These are phyloP conservation scores for Neoscelio sp. DNA, from an alignment of 2,888 invertebrate genomes.

Conservation along the genomic window DNA sequence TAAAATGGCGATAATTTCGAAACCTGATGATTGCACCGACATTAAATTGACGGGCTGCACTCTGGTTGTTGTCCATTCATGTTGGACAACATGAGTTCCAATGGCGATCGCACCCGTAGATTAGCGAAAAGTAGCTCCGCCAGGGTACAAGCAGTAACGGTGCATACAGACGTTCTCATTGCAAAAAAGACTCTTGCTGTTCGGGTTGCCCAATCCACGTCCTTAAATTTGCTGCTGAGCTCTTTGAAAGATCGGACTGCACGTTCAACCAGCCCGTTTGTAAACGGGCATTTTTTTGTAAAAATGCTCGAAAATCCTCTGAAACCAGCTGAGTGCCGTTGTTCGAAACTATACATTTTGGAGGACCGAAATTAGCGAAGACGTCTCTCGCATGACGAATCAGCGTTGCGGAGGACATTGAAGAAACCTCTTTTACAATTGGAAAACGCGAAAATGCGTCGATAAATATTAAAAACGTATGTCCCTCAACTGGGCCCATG, in stretches of 20 bases:
- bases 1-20: neutral
- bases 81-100: neutral
- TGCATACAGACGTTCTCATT: neutral
- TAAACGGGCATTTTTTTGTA: neutral
- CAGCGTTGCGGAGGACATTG: neutral
- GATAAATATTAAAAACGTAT: neutral
- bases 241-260: conserved; percentile 14
- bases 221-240: neutral
- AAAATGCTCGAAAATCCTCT: neutral
- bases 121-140: neutral
- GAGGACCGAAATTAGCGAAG: too few relatives aligned
- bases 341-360: neutral
- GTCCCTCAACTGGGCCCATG: neutral
- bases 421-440: conserved; percentile 1
- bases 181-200: conserved; percentile 11
- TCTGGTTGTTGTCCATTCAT: neutral
- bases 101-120: conserved; percentile 7
- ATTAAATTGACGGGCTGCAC: neutral
- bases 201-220: neutral
- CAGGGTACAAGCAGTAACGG: neutral
- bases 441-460: neutral
- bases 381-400: neutral
- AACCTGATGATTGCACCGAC: neutral
- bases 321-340: conserved; percentile 6
- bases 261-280: conserved; percentile 9